Evolutionary conservation across 2,888 invertebrate genomes (phyloP), one percentile per base, ranked within the genome.

Genomic region (Drosophila bunnanda): DNA sequence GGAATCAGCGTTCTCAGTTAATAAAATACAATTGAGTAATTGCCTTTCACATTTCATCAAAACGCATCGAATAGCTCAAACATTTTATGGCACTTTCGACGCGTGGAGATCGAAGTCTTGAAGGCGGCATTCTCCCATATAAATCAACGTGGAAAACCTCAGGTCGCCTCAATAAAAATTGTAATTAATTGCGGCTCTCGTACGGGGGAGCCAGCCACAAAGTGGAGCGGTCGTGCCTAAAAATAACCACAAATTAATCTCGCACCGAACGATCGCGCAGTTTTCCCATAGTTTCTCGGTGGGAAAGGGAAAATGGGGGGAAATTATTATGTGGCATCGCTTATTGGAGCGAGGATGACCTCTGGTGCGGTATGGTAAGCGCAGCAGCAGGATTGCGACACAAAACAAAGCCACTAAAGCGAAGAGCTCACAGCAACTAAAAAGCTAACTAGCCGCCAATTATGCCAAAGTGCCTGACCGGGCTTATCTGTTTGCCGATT

Each of bases 171-270:
- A 80, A 88, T 89, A 88, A 89, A 87, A 84, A 80, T 58, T 77
- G 80, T 89, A 79, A 86, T 86, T 86, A 86, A 88, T 86, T 86
- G 89, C 79, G 60, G 55, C 73, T 64, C 78, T 61, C 46, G 4
- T 20, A 34, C 41, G 39, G 55, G 13, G 20, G 20, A 32, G 22
- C 22, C 22, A 5, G 36, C 54, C 54, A 50, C 64, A 58, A 76
- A 61, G 52, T 72, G 53, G 72, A 72, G 72, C 72, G 72, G 48
- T 59, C 74, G 75, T 67, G 67, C 68, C 67, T 56, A 68, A 87
- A 88, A 82, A 87, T 80, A 84, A 81, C 83, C 79, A 78, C 77
- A 82, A 88, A 86, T 86, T 84, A 86, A 86, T 86, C 85, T 82
- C 79, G 73, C 66, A 52, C 72, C 44, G 39, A 61, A 60, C 60